Evolutionary conservation across 1,140 invertebrate species (phyloP).

Genomic region (Atopsyche davidsoni): DNA sequence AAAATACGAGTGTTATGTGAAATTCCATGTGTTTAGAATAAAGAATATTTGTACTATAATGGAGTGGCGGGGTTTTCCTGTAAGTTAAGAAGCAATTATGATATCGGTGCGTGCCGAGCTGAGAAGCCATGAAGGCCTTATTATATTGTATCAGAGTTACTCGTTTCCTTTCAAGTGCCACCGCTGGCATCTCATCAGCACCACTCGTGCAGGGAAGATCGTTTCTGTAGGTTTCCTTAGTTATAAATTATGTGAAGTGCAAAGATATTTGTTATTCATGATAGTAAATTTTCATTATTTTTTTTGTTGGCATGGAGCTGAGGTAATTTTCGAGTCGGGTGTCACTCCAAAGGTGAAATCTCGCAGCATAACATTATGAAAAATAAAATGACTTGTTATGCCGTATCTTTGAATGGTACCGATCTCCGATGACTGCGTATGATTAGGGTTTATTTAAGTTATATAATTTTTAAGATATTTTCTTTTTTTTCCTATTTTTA

Average conservation of each 20-base stretch:
- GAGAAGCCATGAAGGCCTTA: constrained; percentile 26
- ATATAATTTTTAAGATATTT: constrained; percentile 23
- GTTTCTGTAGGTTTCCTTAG: too few species aligned
- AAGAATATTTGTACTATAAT: constrained; percentile 14
- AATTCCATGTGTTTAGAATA: constrained; percentile 16
- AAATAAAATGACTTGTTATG: background rate
- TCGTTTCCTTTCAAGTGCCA: constrained; percentile 10
- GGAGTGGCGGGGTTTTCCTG: constrained; percentile 21
- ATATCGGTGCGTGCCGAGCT: constrained; percentile 13
- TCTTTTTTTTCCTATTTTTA: constrained; percentile 18
- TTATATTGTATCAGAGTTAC: constrained; percentile 22
- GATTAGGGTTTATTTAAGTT: constrained; percentile 25
- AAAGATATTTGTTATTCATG: too few species aligned
- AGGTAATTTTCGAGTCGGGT: too few species aligned
- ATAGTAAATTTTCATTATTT: too few species aligned
- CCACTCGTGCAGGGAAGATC: too few species aligned
- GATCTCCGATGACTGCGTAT: constrained; percentile 27
- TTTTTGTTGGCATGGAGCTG: too few species aligned
- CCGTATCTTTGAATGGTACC: constrained; percentile 9
- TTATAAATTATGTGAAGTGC: too few species aligned
- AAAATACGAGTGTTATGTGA: constrained; percentile 13
- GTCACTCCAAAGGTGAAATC: too few species aligned
- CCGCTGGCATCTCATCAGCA: constrained; percentile 11
- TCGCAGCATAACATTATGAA: too few species aligned
- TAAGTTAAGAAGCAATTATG: constrained; percentile 16